phyloP scores from a whole-genome alignment of 2,888 invertebrate genomes.

The Prosopocoilus inquinatus region DNA sequence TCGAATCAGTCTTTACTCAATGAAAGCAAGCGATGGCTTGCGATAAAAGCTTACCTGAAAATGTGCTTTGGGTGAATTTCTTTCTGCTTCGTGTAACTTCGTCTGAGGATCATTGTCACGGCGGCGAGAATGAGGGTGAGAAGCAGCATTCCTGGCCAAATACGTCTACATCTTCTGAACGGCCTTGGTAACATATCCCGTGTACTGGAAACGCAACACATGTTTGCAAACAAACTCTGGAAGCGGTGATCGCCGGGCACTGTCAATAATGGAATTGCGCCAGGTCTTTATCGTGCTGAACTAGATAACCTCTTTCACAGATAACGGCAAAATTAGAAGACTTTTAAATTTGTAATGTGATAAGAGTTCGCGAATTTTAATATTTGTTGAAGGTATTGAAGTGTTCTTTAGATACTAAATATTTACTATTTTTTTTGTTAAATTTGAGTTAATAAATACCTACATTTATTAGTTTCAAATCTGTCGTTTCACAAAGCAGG shows the following conservation, averaged over 20 bases:
- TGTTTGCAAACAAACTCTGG: too few species aligned
- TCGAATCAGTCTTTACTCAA: neutral
- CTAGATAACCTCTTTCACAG: neutral
- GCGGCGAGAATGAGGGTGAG: conserved; percentile 27
- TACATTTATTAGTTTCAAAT: too few species aligned
- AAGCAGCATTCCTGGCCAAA: conserved; percentile 38
- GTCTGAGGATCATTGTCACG: conserved; percentile 36
- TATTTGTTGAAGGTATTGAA: too few species aligned
- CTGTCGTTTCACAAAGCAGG: too few species aligned
- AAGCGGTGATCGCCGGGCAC: too few species aligned
- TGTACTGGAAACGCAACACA: neutral
- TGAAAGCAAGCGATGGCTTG: neutral
- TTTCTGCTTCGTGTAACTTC: conserved; percentile 11
- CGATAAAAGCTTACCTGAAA: conserved; percentile 31
- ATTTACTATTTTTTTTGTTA: too few species aligned
- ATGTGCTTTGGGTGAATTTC: conserved; percentile 35
- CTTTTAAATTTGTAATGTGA: too few species aligned
- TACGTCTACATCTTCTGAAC: conserved; percentile 41
- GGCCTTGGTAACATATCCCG: conserved; percentile 41
- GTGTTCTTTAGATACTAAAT: too few species aligned
- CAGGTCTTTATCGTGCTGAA: neutral
- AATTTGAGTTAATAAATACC: neutral
- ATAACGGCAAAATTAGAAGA: neutral
- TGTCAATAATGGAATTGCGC: too few species aligned
- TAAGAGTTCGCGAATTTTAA: too few species aligned